phyloP scores from a whole-genome alignment of 1,140 invertebrate genomes.

The Megalopta genalis region DNA sequence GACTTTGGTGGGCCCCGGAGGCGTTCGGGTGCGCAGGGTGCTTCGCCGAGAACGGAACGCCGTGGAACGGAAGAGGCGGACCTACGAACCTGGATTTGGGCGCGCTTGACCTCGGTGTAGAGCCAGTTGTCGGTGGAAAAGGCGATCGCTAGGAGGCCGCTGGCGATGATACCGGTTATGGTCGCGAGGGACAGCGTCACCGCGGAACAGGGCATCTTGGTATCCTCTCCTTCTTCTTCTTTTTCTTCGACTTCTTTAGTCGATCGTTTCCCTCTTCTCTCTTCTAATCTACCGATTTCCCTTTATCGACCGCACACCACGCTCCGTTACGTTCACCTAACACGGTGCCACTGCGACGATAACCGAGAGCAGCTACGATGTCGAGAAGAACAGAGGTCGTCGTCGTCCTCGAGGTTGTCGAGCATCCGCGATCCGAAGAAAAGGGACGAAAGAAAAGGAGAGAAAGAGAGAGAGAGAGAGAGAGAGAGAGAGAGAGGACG shows the following conservation, averaged over 20 bases:
- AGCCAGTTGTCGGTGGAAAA: slow-evolving; percentile 98
- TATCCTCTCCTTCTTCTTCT: slow-evolving; percentile 43
- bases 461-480: background rate
- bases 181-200: slow-evolving; percentile 96
- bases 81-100: slow-evolving; percentile 89
- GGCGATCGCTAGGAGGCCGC: slow-evolving; percentile 93
- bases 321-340: slow-evolving; percentile 50
- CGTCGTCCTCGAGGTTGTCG: slow-evolving; percentile 18
- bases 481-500: background rate
- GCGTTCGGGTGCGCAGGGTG: too few relatives aligned
- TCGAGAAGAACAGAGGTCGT: slow-evolving; percentile 28
- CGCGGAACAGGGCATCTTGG: slow-evolving; percentile 95
- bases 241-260: background rate
- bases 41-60: background rate
- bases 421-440: slow-evolving; percentile 37
- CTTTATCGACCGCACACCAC: background rate
- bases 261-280: background rate
- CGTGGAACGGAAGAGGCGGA: background rate
- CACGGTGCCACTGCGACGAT: slow-evolving; percentile 40
- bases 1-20: too few relatives aligned
- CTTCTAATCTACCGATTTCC: slow-evolving; percentile 8
- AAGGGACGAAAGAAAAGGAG: background rate
- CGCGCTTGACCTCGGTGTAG: slow-evolving; percentile 93
- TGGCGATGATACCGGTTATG: slow-evolving; percentile 94
- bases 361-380: slow-evolving; percentile 16